Evolutionary conservation across 2,113 vertebrate species (phyloP).

Genomic region (Prietella phreatophila): DNA sequence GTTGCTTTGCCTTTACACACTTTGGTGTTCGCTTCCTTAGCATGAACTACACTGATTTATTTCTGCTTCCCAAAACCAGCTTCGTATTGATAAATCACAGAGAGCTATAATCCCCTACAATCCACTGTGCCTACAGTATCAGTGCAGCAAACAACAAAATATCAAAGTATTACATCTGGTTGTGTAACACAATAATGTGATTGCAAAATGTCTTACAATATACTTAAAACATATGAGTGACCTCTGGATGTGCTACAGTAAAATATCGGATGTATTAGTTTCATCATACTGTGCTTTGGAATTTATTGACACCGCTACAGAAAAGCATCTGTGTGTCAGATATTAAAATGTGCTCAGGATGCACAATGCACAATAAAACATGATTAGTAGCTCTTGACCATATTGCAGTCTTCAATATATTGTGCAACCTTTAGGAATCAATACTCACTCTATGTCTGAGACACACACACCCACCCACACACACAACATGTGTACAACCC

Average conservation of each 20-base stretch:
- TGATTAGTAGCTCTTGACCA: no score
- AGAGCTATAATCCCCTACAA: slow-evolving; percentile 47
- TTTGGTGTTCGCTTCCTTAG: slow-evolving; percentile 1
- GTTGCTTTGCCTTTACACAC: background rate
- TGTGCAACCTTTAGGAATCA: slow-evolving; percentile 6
- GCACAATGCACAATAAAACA: background rate
- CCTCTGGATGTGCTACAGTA: background rate
- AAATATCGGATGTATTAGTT: background rate
- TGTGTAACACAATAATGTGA: background rate
- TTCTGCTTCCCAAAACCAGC: slow-evolving; percentile 13
- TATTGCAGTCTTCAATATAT: background rate
- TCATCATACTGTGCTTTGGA: background rate
- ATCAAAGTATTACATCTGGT: background rate
- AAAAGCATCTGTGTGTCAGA: background rate
- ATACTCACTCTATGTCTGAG: background rate
- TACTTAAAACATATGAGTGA: background rate
- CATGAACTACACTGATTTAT: slow-evolving; percentile 40
- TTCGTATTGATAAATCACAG: slow-evolving; percentile 54
- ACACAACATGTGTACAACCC: background rate
- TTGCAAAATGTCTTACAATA: background rate
- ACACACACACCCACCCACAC: background rate
- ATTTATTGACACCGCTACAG: background rate
- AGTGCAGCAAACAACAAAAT: slow-evolving; percentile 6
- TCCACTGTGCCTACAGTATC: slow-evolving; percentile 51
- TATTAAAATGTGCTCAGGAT: background rate